phyloP scores from a whole-genome alignment of 2,888 invertebrate genomes.

The Apomyelois bistriatella region DNA sequence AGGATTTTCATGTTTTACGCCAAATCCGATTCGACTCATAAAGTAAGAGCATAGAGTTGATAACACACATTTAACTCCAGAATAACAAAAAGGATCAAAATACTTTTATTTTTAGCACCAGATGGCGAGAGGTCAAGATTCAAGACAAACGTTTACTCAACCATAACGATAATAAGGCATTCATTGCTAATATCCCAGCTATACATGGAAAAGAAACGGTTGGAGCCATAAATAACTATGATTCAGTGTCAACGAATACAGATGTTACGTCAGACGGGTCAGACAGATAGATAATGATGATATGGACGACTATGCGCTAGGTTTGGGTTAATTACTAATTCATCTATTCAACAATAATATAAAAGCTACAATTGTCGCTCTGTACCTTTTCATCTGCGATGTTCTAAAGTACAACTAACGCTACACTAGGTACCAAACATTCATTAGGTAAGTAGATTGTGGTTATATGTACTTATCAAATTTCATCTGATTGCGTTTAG shows the following conservation, averaged over 20 bases:
- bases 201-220: slow-evolving; percentile 53
- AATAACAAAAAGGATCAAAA: background rate
- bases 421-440: too few relatives aligned
- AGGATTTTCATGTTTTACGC: too few relatives aligned
- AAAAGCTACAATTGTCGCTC: too few relatives aligned
- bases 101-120: slow-evolving; percentile 20
- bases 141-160: slow-evolving; percentile 31
- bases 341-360: background rate
- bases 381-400: too few relatives aligned
- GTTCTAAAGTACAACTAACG: too few relatives aligned
- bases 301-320: too few relatives aligned
- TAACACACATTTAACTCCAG: too few relatives aligned
- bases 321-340: background rate
- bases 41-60: too few relatives aligned
- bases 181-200: slow-evolving; percentile 54
- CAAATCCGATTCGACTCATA: too few relatives aligned
- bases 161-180: slow-evolving; percentile 49
- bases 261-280: slow-evolving; percentile 39
- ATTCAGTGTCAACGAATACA: slow-evolving; percentile 64
- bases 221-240: slow-evolving; percentile 68
- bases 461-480: too few relatives aligned
- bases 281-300: background rate
- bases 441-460: too few relatives aligned
- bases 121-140: slow-evolving; percentile 37
- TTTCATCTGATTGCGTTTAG: too few relatives aligned